Base-by-base conservation (phyloP, 2,113 vertebrate species). In the Pomatorhinus ruficollis region DNA sequence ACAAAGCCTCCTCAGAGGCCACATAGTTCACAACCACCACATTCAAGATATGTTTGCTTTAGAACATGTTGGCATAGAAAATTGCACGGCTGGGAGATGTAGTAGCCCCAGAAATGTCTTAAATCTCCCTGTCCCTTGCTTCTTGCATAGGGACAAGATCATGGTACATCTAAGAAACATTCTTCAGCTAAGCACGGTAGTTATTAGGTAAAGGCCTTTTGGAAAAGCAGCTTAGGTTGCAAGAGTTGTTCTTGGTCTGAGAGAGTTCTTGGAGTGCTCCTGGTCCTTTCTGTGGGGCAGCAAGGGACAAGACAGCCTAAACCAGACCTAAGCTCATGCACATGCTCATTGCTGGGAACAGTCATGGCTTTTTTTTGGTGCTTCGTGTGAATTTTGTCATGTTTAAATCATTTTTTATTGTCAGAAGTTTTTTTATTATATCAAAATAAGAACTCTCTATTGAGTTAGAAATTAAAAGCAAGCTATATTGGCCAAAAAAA, bases 341-440 rank as follows among this genome's bases (percentile, higher is more conserved):
- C 7, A 2, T 23, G 12, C 39, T 69, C 37, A 20, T 35, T 85
- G 74, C 54, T 27, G 0, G 0, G 6, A 12, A 15, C 3, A 75
- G 37, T 15, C 1, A 3, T 12, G 42, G 15, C 37, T 54, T 83
- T 52, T 37, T 70, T 12, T 0, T 24, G 31, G 20, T 60, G 57
- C 25, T 74, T 87, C 63, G 4, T 61, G 28, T 47, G 47, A 66
- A 57, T 65, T 57, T 57, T 63, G n/a, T 42, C 15, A 23, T 2
- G 10, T 68, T 87, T 64, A 30, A 50, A 37, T 30, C 3, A 20
- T 37, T 80, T 66, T 12, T 37, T 56, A 8, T 16, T 16, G 15
- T 18, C 64, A 53, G 8, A 47, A 40, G 8, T 2, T 77, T 89
- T 89, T 89, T 69, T n/a, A 17, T 56, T 75, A 22, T 3, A 2